phyloP scores from a whole-genome alignment of 2,113 vertebrate genomes.

The Etheostoma cragini region DNA sequence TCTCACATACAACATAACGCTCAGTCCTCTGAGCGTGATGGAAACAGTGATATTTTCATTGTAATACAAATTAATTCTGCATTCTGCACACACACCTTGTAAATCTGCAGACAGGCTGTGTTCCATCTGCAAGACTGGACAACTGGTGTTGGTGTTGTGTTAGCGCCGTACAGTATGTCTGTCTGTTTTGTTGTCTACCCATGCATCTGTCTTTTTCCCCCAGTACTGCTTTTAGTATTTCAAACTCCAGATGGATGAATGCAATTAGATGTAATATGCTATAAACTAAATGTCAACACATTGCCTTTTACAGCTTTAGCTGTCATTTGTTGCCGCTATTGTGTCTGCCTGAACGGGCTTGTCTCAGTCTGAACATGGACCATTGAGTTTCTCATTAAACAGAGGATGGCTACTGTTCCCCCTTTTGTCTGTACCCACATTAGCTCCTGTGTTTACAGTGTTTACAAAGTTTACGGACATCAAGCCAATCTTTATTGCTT shows the following conservation, averaged over 20 bases:
- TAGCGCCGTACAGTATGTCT: constrained; percentile 34
- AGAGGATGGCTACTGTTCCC: constrained; percentile 29
- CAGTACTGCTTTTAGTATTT: constrained; percentile 52
- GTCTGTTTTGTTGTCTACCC: constrained; percentile 34
- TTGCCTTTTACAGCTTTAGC: constrained; percentile 44
- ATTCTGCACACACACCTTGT: constrained; percentile 34
- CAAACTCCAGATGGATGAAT: constrained; percentile 69
- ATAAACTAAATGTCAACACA: constrained; percentile 70
- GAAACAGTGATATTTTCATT: constrained; percentile 41
- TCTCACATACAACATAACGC: constrained; percentile 20
- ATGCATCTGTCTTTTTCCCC: constrained; percentile 54
- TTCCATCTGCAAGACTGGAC: constrained; percentile 36
- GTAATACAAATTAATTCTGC: constrained; percentile 29
- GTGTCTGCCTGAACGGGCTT: constrained; percentile 61
- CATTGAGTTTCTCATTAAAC: constrained; percentile 71
- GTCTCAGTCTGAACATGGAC: constrained; percentile 59
- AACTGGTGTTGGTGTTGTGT: constrained; percentile 19
- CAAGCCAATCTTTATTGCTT: constrained; percentile 14
- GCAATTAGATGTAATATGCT: constrained; percentile 64
- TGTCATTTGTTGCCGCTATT: constrained; percentile 56
- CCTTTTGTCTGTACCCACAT: constrained; percentile 35
- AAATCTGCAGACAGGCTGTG: constrained; percentile 35
- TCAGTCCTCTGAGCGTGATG: constrained; percentile 16
- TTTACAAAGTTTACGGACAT: constrained; percentile 12
- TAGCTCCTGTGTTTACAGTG: constrained; percentile 38